phyloP scores from a whole-genome alignment of 2,797 vertebrate species.

The Dipus sagitta region DNA sequence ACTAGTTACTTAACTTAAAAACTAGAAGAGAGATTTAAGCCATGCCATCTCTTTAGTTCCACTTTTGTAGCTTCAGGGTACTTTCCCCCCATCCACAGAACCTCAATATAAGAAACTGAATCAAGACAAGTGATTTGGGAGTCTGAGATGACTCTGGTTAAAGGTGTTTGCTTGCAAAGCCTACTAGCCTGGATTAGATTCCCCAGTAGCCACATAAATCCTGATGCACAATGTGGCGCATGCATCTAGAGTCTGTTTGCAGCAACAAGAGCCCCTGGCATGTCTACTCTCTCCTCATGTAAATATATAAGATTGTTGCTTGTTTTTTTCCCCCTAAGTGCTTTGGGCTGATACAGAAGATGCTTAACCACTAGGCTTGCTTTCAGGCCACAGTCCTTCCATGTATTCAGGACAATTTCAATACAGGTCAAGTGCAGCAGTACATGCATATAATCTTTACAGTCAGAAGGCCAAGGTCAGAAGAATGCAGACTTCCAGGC shows the following conservation, averaged over 20 bases:
- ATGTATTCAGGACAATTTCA: neutral
- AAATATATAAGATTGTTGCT: no score
- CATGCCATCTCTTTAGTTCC: conserved; percentile 1
- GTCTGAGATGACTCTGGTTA: neutral
- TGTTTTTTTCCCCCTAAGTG: neutral
- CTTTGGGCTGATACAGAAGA: neutral
- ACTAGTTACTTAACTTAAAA: conserved; percentile 7
- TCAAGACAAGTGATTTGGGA: neutral
- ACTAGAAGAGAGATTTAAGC: neutral
- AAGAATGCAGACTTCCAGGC: neutral
- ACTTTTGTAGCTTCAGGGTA: neutral
- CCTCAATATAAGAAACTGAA: conserved; percentile 14
- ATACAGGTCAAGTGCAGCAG: neutral
- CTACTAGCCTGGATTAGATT: no score
- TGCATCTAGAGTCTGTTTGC: no score
- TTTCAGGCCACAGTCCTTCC: neutral
- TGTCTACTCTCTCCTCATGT: no score
- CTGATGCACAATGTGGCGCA: no score
- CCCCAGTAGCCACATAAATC: no score
- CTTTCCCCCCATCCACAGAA: neutral
- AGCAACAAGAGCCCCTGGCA: no score
- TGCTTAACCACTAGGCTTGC: neutral
- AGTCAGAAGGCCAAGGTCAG: neutral
- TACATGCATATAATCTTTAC: neutral
- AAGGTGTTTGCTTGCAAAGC: neutral